Evolutionary conservation across 2,888 invertebrate genomes (phyloP), one percentile per base, ranked within the genome.

Genomic region (Gortyna flavago): DNA sequence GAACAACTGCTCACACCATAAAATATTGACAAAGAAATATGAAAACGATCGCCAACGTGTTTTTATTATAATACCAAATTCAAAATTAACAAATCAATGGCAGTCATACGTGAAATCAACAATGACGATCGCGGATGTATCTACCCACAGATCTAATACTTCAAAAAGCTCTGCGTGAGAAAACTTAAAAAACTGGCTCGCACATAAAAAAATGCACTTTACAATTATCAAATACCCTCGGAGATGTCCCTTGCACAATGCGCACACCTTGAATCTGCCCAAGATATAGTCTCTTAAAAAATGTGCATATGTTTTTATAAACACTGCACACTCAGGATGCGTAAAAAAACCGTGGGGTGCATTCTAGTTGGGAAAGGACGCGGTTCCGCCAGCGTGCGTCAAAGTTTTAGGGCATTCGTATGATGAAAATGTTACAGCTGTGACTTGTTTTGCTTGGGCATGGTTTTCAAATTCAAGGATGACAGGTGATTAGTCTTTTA

Each of bases 301-400:
- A 96, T 96, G 96, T 94, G 96, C 96, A 96, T 96, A 95, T 94
- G 95, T 96, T 96, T 96, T 96, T 95, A 94, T 94, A 96, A 95
- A 96, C 95, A 92, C 87, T 91, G 90, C 90, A 90, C 91, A 90
- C 91, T 91, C 86, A 90, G 91, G 93, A 91, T 91, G 89, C 87
- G 68, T 85, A 81, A 90, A 93, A 94, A 96, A 95, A 93, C 83
- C 80, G 83, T 91, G 93, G 95, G 95, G 93, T 91, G 91, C 87
- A 85, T 86, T 86, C 74, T 84, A 77, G 81, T 85, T 81, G 78
- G 79, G 66, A 78, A 70, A 67, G 79, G 75, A 77, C 85, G 84
- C 80, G 80, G 80, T 81, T 84, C 71, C 75, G 85, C 44, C 92
- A 91, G 89, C 35, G 93, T 79, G 76, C 72, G 72, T 90, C 92